Evolutionary conservation across 2,113 vertebrate genomes (phyloP).

Genomic region (Ceyx margarethae): DNA sequence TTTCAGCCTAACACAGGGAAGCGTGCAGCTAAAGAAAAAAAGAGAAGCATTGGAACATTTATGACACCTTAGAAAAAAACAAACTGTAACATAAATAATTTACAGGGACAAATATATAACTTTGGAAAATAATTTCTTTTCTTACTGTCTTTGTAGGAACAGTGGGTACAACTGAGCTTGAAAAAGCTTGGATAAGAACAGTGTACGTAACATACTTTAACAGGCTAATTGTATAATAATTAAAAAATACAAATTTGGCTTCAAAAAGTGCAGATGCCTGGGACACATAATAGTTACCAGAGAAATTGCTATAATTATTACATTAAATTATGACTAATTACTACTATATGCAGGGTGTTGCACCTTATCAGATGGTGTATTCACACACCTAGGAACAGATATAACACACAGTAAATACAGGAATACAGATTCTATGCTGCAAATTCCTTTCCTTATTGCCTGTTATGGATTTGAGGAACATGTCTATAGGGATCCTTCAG

Average conservation of each 20-base stretch:
- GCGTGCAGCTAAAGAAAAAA: neutral
- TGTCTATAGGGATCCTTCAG: neutral
- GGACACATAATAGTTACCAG: neutral
- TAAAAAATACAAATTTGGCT: conserved; percentile 5
- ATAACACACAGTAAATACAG: neutral
- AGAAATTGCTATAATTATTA: neutral
- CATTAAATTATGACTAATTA: conserved; percentile 40
- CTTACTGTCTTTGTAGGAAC: neutral
- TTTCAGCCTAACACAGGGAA: neutral
- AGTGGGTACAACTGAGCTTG: neutral
- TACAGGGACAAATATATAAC: neutral
- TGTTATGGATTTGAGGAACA: neutral
- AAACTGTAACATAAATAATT: neutral
- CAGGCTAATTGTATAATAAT: neutral
- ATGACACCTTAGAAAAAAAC: neutral
- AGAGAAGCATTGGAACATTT: neutral
- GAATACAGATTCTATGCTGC: neutral
- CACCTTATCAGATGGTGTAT: conserved; percentile 6
- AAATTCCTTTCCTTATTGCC: neutral
- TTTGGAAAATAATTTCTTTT: neutral
- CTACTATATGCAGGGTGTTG: neutral
- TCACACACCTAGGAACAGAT: neutral
- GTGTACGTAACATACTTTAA: neutral
- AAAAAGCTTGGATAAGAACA: neutral
- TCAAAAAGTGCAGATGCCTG: neutral